Percentiles rank a stretch among this genome's conserved stretches.
Evolutionary conservation across 1,140 invertebrate species (phyloP).

Genomic region (Brachionus asplanchnoidis): DNA sequence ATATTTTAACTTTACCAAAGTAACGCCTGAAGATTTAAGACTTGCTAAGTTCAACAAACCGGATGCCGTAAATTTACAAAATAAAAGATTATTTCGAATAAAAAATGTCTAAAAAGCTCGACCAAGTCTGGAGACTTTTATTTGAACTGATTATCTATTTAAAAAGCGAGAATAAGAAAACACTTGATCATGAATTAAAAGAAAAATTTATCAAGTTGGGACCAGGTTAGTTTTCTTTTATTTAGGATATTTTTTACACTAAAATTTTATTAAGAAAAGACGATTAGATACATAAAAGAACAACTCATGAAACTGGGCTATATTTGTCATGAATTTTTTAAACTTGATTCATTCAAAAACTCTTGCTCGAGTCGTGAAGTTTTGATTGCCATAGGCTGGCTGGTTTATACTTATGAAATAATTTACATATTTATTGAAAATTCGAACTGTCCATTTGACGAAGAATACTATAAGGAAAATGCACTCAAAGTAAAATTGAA

Average conservation of each 20-base stretch:
- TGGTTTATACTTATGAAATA: neutral
- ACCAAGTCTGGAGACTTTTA: neutral
- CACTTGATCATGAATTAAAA: neutral
- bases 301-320: constrained; percentile 1
- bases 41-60: constrained; percentile 24
- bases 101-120: neutral
- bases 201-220: neutral
- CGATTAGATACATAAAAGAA: neutral
- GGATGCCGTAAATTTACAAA: neutral
- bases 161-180: neutral
- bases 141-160: constrained; percentile 9
- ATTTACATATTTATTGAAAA: constrained; percentile 5
- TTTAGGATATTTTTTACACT: neutral
- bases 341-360: neutral
- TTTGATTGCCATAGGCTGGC: neutral
- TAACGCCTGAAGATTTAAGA: constrained; percentile 18
- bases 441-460: neutral
- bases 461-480: constrained; percentile 22
- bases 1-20: neutral
- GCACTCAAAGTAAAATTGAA: neutral
- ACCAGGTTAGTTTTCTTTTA: neutral
- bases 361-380: neutral
- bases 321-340: constrained; percentile 1
- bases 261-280: neutral
- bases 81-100: neutral